phyloP scores from a whole-genome alignment of 2,113 vertebrate species.

The Corythornis madagascariensis region DNA sequence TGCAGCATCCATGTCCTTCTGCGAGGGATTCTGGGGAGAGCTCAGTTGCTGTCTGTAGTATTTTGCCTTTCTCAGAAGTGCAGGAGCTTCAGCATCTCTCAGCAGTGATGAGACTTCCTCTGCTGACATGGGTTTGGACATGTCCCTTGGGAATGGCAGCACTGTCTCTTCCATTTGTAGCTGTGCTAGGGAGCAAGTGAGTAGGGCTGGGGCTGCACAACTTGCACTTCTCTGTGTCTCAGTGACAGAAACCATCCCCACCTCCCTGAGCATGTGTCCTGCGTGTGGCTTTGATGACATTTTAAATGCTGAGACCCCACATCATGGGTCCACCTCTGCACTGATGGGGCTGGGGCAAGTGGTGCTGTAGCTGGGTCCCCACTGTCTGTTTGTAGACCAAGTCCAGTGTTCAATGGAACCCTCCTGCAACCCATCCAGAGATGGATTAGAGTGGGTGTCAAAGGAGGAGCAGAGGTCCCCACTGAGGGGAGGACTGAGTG shows the following conservation, averaged over 20 bases:
- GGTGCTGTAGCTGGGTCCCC: fast-evolving
- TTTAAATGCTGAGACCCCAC: neutral
- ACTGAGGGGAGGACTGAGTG: fast-evolving
- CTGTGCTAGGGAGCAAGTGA: fast-evolving
- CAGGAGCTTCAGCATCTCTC: fast-evolving
- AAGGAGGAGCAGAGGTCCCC: neutral
- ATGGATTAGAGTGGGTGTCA: neutral
- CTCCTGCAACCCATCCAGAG: neutral
- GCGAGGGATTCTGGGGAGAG: neutral
- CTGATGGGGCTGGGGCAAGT: neutral
- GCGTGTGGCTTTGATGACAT: neutral
- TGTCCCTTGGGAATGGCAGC: neutral
- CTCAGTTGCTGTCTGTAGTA: neutral
- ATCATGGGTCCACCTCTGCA: fast-evolving
- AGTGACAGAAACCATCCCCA: fast-evolving
- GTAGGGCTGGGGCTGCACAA: neutral
- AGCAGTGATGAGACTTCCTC: neutral
- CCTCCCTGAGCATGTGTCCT: fast-evolving
- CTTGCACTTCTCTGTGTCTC: neutral
- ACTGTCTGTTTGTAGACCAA: neutral
- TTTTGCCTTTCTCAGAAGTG: neutral
- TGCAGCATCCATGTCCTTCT: neutral
- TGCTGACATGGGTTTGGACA: neutral
- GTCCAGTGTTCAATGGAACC: neutral
- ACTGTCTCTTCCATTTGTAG: fast-evolving